Conservation (phyloP, 2,888 invertebrate genomes). For the Callosobruchus maculatus region DNA sequence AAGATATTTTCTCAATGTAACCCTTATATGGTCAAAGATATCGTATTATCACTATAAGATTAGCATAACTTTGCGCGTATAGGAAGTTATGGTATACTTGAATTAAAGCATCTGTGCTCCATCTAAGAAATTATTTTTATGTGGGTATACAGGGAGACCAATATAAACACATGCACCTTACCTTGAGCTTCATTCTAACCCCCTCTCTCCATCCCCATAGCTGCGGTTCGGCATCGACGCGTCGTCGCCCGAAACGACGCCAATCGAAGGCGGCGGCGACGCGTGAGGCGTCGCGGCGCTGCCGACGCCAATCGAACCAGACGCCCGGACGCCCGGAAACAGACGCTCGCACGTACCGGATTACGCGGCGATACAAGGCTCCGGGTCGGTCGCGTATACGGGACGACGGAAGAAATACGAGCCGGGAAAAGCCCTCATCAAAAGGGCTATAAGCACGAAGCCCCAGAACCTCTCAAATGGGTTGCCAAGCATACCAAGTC, state of each 20-base stretch:
- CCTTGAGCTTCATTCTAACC: neutral
- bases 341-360: constrained; percentile 30
- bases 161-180: neutral
- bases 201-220: constrained; percentile 12
- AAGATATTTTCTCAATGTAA: too few relatives aligned
- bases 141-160: too few relatives aligned
- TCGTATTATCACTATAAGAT: too few relatives aligned
- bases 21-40: too few relatives aligned
- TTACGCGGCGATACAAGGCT: constrained; percentile 12
- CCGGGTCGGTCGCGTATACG: neutral
- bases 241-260: neutral
- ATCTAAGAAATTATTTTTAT: too few relatives aligned
- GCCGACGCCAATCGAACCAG: constrained; percentile 35
- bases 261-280: constrained; percentile 19
- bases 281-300: constrained; percentile 24
- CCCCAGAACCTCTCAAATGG: too few relatives aligned
- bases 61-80: too few relatives aligned
- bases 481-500: too few relatives aligned
- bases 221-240: constrained; percentile 3
- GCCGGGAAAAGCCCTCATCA: too few relatives aligned
- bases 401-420: neutral
- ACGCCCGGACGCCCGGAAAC: constrained; percentile 41
- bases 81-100: too few relatives aligned
- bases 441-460: too few relatives aligned
- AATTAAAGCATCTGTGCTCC: too few relatives aligned